Evolutionary conservation across 1,140 invertebrate genomes (phyloP).

Genomic region (Scaptomyza hsui): DNA sequence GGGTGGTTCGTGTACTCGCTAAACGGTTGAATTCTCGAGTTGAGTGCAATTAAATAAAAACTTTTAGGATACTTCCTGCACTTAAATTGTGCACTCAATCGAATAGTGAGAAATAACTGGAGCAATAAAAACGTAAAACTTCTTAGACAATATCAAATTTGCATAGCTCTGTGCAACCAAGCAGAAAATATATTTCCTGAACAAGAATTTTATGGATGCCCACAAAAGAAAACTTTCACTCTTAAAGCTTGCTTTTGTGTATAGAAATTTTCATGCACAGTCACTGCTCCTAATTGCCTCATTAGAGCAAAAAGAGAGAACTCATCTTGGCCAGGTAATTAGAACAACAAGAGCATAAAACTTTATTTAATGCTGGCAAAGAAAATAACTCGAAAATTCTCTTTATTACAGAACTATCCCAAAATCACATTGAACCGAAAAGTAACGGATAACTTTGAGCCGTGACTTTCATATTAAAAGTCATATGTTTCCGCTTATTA

Average conservation of each 20-base stretch:
- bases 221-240: constrained; percentile 27
- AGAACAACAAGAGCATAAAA: constrained; percentile 53
- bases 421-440: constrained; percentile 58
- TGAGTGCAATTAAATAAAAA: neutral
- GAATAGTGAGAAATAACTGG: neutral
- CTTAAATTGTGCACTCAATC: neutral
- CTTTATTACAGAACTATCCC: constrained; percentile 28
- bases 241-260: constrained; percentile 8
- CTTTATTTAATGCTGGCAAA: constrained; percentile 40
- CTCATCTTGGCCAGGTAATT: constrained; percentile 52
- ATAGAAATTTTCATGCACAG: constrained; percentile 7
- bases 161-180: constrained; percentile 5
- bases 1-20: constrained; percentile 17
- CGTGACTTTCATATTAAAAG: constrained; percentile 23
- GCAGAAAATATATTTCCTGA: constrained; percentile 15
- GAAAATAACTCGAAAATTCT: constrained; percentile 33
- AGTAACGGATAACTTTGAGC: constrained; percentile 16
- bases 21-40: neutral
- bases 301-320: constrained; percentile 33
- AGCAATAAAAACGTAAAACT: constrained; percentile 1
- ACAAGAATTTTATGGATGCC: neutral
- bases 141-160: constrained; percentile 10
- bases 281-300: constrained; percentile 63
- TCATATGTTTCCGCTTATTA: constrained; percentile 62
- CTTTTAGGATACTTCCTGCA: neutral